phyloP scores from a whole-genome alignment of 2,888 invertebrate genomes.

The Pristionchus fissidentatus region DNA sequence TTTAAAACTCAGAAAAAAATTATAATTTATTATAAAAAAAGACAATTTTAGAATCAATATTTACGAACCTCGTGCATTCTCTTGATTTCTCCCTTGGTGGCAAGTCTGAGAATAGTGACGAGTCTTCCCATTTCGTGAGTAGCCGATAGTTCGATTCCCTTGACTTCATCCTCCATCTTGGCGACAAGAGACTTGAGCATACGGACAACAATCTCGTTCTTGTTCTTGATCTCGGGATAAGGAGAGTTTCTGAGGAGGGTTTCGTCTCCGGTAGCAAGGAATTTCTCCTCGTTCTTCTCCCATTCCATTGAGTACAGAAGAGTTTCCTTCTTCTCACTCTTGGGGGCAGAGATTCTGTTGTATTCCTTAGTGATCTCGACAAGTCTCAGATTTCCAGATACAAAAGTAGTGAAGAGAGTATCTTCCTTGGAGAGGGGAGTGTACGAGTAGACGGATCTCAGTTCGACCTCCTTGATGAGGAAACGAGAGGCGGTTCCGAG shows the following conservation, averaged over 20 bases:
- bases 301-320: conserved; percentile 62
- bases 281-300: conserved; percentile 61
- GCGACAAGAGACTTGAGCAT: neutral
- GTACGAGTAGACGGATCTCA: conserved; percentile 47
- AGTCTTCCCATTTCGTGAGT: conserved; percentile 59
- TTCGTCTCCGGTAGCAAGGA: conserved; percentile 67
- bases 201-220: conserved; percentile 52
- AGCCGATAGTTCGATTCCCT: conserved; percentile 19
- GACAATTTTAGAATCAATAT: no score
- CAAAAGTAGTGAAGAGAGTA: conserved; percentile 42
- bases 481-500: neutral
- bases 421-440: conserved; percentile 31
- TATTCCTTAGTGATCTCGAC: conserved; percentile 3
- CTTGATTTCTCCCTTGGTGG: conserved; percentile 55
- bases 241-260: conserved; percentile 49
- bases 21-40: no score
- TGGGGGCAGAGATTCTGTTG: neutral
- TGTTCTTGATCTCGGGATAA: conserved; percentile 56
- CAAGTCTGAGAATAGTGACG: conserved; percentile 62
- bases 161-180: neutral
- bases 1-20: no score
- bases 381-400: conserved; percentile 35
- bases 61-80: conserved; percentile 54
- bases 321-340: conserved; percentile 54
- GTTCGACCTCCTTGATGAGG: conserved; percentile 50